A percentile compares a stretch with the other conserved stretches of the same genome.
Conservation (phyloP, 2,797 vertebrate genomes). For the Enteromius viviparus region DNA sequence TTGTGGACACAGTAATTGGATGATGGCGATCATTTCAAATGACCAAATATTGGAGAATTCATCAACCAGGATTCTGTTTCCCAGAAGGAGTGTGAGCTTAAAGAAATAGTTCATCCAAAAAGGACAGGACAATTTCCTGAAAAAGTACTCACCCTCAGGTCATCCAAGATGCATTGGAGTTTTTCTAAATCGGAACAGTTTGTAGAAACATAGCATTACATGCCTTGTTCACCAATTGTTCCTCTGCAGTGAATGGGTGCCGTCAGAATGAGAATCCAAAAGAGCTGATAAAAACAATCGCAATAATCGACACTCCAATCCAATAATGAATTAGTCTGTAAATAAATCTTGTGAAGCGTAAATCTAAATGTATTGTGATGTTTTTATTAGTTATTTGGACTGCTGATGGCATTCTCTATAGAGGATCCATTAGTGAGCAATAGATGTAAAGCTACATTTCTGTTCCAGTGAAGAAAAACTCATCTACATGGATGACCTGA, state of each 20-base stretch:
- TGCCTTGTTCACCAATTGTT: background rate
- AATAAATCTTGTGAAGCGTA: background rate
- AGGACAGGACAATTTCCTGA: background rate
- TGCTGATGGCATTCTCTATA: background rate
- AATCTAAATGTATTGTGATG: background rate
- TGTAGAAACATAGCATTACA: background rate
- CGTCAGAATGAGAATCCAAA: background rate
- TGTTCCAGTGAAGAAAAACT: background rate
- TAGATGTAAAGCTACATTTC: background rate
- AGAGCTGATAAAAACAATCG: background rate
- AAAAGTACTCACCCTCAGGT: background rate
- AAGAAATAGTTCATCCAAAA: background rate
- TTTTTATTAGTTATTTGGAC: background rate
- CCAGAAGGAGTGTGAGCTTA: background rate
- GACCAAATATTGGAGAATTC: background rate
- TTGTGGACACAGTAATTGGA: background rate
- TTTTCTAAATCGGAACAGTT: background rate
- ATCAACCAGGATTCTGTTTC: background rate
- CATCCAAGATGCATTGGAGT: background rate
- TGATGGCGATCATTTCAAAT: background rate
- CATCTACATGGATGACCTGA: background rate
- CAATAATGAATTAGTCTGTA: background rate
- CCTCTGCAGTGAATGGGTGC: too few relatives aligned
- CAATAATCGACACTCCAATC: background rate
- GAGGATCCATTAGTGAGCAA: background rate